Percentiles rank a stretch among this genome's conserved stretches.
Conservation (phyloP, 2,113 vertebrate species). For the Otus sunia region DNA sequence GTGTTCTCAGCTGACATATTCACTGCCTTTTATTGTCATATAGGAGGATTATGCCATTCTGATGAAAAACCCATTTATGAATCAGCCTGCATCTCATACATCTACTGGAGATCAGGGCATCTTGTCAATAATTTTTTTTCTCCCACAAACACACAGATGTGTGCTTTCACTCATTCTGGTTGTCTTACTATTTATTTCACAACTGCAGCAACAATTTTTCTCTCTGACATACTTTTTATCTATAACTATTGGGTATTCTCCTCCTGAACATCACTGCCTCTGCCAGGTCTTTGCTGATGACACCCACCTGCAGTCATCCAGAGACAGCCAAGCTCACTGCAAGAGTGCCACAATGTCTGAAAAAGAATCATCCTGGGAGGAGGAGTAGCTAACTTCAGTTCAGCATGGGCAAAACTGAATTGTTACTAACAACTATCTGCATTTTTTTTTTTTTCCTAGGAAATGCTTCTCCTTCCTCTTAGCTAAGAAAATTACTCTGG, state of each 20-base stretch:
- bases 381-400: background rate
- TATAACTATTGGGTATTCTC: background rate
- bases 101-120: background rate
- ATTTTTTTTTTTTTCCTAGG: background rate
- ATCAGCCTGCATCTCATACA: constrained; percentile 21
- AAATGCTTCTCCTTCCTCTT: background rate
- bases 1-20: constrained; percentile 3
- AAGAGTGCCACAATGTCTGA: background rate
- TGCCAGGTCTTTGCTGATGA: background rate
- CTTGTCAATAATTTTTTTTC: background rate
- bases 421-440: background rate
- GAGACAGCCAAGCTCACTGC: background rate
- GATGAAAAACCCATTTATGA: constrained; percentile 50
- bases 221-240: background rate
- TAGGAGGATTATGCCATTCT: constrained; percentile 4
- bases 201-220: background rate
- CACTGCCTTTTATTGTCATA: constrained; percentile 6
- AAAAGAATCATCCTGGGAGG: background rate
- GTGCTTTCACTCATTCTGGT: constrained; percentile 20
- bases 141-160: background rate
- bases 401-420: background rate
- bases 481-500: background rate
- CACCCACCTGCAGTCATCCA: background rate
- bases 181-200: constrained; percentile 36
- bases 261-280: background rate